Conservation (phyloP, 2,888 invertebrate genomes). For the Leucoptera coffeella region DNA sequence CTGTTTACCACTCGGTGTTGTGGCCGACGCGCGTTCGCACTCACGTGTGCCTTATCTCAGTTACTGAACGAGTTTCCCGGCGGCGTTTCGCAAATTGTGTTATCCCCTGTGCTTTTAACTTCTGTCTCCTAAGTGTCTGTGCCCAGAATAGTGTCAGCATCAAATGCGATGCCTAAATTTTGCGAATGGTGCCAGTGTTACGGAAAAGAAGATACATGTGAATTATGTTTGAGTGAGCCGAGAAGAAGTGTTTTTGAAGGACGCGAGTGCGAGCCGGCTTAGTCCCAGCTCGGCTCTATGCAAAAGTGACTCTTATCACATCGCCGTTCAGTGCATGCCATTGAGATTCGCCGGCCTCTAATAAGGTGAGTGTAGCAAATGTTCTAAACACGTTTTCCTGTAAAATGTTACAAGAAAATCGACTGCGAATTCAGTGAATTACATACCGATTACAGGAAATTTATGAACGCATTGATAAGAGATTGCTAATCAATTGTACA, state of each 20-base stretch:
- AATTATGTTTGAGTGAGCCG: conserved; percentile 44
- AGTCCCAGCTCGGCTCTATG: conserved; percentile 5
- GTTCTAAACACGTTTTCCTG: no score
- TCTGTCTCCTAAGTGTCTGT: not conserved
- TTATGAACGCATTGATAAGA: no score
- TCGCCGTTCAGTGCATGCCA: no score
- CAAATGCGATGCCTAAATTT: conserved; percentile 54
- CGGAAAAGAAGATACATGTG: conserved; percentile 37
- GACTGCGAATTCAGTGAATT: no score
- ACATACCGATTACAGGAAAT: no score
- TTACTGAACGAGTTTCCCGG: conserved; percentile 32
- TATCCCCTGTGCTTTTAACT: conserved; percentile 10
- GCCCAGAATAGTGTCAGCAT: conserved; percentile 38
- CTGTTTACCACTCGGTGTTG: conserved; percentile 52
- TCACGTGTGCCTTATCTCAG: conserved; percentile 28
- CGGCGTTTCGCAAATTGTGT: conserved; percentile 32
- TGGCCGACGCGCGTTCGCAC: conserved; percentile 59
- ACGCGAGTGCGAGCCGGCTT: conserved; percentile 22
- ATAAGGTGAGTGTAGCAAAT: no score
- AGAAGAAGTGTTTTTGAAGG: conserved; percentile 39
- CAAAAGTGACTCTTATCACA: no score
- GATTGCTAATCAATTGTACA: no score
- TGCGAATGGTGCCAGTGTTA: conserved; percentile 48
- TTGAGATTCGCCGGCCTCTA: no score
- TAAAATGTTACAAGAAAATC: no score